Percentiles rank a stretch among this genome's conserved stretches.
phyloP scores from a whole-genome alignment of 1,140 invertebrate genomes.

The Agrypnia vestita region DNA sequence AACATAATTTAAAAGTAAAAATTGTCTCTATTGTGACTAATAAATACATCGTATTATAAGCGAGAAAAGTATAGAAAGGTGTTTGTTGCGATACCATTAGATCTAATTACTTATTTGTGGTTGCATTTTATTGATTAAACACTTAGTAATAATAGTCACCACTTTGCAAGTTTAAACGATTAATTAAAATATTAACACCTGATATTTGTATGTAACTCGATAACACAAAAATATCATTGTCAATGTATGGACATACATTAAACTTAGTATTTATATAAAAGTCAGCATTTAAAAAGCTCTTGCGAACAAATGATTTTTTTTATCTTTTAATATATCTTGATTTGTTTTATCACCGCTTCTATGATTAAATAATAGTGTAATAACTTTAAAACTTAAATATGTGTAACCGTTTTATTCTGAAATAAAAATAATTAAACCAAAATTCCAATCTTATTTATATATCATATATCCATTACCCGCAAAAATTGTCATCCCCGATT shows the following conservation, averaged over 20 bases:
- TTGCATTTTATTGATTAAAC: too few relatives aligned
- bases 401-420: slow-evolving; percentile 2
- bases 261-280: slow-evolving; percentile 9
- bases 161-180: too few relatives aligned
- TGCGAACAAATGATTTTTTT: slow-evolving; percentile 2
- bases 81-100: too few relatives aligned
- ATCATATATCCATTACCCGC: not conserved
- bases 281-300: slow-evolving; percentile 13
- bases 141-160: too few relatives aligned
- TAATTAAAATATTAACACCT: too few relatives aligned
- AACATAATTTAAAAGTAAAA: not conserved
- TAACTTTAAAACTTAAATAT: slow-evolving; percentile 11
- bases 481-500: not conserved
- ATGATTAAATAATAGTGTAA: slow-evolving; percentile 13
- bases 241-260: not conserved
- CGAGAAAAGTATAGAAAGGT: too few relatives aligned
- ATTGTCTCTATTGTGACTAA: slow-evolving; percentile 1
- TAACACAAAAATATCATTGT: not conserved
- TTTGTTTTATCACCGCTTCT: not conserved
- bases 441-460: slow-evolving; percentile 24
- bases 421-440: slow-evolving; percentile 31
- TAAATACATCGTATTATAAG: not conserved
- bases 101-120: too few relatives aligned
- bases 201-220: not conserved
- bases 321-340: not conserved